phyloP scores from a whole-genome alignment of 2,797 vertebrate genomes.

The Nyctalus aviator region DNA sequence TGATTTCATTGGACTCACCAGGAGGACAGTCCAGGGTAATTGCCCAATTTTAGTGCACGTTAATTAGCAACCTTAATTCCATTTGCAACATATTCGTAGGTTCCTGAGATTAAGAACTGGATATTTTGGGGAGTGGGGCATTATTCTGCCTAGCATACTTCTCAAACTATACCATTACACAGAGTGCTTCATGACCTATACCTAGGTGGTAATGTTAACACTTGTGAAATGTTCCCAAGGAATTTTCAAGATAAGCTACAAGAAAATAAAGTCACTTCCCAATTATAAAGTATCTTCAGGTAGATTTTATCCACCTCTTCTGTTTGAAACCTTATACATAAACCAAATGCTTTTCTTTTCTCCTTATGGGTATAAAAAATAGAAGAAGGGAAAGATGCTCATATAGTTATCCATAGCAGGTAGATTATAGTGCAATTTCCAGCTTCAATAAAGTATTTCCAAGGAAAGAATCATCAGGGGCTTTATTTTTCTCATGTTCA shows the following conservation, averaged over 20 bases:
- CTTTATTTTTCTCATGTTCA: constrained; percentile 44
- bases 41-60: not conserved
- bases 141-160: not conserved
- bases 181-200: not conserved
- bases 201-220: not conserved
- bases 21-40: no score
- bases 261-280: not conserved
- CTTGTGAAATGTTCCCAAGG: not conserved
- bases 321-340: not conserved
- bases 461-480: constrained; percentile 11
- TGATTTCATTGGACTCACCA: not conserved
- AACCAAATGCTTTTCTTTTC: not conserved
- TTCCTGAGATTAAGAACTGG: not conserved
- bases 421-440: constrained; percentile 44
- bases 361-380: not conserved
- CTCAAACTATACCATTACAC: not conserved
- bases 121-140: not conserved
- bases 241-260: not conserved
- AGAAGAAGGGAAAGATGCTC: not conserved
- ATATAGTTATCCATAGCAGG: not conserved
- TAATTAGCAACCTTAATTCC: not conserved
- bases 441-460: constrained; percentile 42
- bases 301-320: not conserved
- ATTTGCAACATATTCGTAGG: not conserved
- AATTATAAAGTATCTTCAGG: not conserved